These are phyloP conservation scores for Acipenser ruthenus DNA, from an alignment of 2,797 vertebrate species.

Conservation along the genomic window DNA sequence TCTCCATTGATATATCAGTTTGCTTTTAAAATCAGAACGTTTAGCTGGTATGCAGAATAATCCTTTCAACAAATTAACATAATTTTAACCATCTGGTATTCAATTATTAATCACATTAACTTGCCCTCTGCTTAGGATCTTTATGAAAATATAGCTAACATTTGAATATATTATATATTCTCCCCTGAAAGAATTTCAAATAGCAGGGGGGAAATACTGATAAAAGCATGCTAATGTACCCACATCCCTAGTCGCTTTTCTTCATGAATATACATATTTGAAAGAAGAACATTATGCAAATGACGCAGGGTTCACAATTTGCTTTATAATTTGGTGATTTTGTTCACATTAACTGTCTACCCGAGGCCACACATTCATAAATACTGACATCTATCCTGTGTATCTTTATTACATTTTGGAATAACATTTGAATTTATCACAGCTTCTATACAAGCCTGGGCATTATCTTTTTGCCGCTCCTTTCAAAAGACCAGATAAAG, in stretches of 20 bases:
- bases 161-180: conserved; percentile 32
- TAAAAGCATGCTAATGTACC: conserved; percentile 43
- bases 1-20: conserved; percentile 9
- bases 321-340: conserved; percentile 47
- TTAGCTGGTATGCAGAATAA: conserved; percentile 17
- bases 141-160: conserved; percentile 29
- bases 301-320: conserved; percentile 41
- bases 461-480: too few relatives aligned
- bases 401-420: too few relatives aligned
- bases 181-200: conserved; percentile 23
- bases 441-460: too few relatives aligned
- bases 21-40: conserved; percentile 12
- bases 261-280: conserved; percentile 56
- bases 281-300: conserved; percentile 55
- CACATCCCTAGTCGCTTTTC: conserved; percentile 31
- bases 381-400: too few relatives aligned
- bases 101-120: conserved; percentile 36
- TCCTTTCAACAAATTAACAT: conserved; percentile 26
- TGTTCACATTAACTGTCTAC: conserved; percentile 50
- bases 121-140: conserved; percentile 28
- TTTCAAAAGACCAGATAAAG: too few relatives aligned
- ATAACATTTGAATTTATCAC: too few relatives aligned
- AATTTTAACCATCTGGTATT: conserved; percentile 36
- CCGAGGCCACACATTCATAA: conserved; percentile 39
- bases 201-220: conserved; percentile 20